phyloP scores from a whole-genome alignment of 1,140 invertebrate genomes.

The Micrasema minimum region DNA sequence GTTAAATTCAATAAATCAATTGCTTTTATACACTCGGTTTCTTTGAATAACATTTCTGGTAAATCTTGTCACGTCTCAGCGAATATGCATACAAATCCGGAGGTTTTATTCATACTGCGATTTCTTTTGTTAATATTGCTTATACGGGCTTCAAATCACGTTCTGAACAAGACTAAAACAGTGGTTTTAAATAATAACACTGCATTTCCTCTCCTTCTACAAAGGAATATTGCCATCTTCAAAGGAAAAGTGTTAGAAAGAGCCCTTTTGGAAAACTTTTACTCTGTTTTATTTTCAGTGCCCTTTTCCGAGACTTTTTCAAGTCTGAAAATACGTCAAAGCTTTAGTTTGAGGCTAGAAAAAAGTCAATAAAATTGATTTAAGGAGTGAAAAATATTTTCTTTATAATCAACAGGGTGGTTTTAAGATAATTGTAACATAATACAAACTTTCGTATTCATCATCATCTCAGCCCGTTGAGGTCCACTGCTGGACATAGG shows the following conservation, averaged over 20 bases:
- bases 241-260: conserved; percentile 37
- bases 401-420: not conserved
- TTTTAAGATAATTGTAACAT: too few species aligned
- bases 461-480: too few species aligned
- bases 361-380: conserved; percentile 48
- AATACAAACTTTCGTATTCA: too few species aligned
- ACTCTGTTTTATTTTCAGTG: conserved; percentile 46
- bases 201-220: conserved; percentile 45
- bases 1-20: conserved; percentile 23
- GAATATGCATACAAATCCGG: not conserved
- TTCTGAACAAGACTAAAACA: conserved; percentile 37
- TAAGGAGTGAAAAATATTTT: conserved; percentile 8
- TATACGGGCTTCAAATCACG: conserved; percentile 46
- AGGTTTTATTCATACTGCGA: conserved; percentile 12
- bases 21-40: not conserved
- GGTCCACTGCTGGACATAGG: too few species aligned
- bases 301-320: conserved; percentile 33
- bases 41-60: conserved; percentile 13
- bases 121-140: conserved; percentile 24
- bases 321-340: conserved; percentile 48
- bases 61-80: conserved; percentile 16
- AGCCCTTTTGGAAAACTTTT: conserved; percentile 16
- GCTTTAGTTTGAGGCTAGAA: conserved; percentile 41
- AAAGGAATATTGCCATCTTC: conserved; percentile 45
- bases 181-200: conserved; percentile 52